phyloP scores from a whole-genome alignment of 2,888 invertebrate species.

The Apotomis capreana region DNA sequence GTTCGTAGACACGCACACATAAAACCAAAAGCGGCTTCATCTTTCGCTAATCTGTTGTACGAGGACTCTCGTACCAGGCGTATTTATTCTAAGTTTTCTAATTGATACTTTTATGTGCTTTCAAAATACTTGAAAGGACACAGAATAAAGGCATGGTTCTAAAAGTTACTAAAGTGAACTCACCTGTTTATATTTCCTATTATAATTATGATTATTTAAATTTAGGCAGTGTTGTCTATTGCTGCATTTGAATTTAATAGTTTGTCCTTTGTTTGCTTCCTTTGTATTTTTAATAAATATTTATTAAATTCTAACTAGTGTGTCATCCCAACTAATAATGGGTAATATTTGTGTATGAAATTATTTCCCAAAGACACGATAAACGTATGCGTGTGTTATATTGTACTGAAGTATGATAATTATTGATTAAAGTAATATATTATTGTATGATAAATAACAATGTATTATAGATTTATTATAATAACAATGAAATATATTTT shows the following conservation, averaged over 20 bases:
- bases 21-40: no score
- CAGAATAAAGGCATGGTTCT: no score
- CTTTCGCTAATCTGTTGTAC: no score
- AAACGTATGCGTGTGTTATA: constrained; percentile 26
- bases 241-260: constrained; percentile 30
- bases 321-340: constrained; percentile 1
- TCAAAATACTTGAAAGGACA: no score
- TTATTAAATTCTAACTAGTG: constrained; percentile 19
- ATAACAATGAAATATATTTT: constrained; percentile 56
- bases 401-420: constrained; percentile 33
- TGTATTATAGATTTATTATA: constrained; percentile 60
- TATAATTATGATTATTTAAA: no score
- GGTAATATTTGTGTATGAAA: constrained; percentile 3
- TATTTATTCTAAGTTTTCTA: no score
- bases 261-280: neutral
- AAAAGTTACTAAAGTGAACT: no score
- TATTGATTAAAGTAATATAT: constrained; percentile 48
- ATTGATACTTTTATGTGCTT: no score
- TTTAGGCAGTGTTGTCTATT: neutral
- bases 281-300: constrained; percentile 25
- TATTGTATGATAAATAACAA: constrained; percentile 50
- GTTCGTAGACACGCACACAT: no score
- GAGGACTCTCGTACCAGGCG: no score
- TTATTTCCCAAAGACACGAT: constrained; percentile 37
- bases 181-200: no score